phyloP scores from a whole-genome alignment of 2,113 vertebrate genomes.

The Xenopus borealis region DNA sequence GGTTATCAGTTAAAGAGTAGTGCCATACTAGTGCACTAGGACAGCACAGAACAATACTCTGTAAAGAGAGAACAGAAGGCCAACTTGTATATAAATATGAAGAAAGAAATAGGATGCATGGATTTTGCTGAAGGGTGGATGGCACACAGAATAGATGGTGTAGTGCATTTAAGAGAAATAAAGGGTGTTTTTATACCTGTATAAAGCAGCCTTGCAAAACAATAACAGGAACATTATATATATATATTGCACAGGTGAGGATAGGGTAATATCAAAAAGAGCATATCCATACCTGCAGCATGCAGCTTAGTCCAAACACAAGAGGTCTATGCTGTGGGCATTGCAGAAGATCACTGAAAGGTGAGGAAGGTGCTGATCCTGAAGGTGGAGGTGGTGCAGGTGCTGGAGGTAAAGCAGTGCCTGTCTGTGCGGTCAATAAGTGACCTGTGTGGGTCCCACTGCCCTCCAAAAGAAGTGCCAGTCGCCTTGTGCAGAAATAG shows the following conservation, averaged over 20 bases:
- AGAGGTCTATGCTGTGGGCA: slow-evolving; percentile 94
- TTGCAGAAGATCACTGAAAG: slow-evolving; percentile 91
- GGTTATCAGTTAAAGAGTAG: slow-evolving; percentile 94
- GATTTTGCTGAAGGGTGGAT: background rate
- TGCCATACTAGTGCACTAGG: slow-evolving; percentile 98
- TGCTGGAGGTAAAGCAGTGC: slow-evolving; percentile 79
- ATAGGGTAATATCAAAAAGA: no score
- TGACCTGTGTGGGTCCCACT: slow-evolving; percentile 84
- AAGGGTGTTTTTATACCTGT: no score
- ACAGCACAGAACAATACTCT: slow-evolving; percentile 96
- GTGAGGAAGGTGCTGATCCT: slow-evolving; percentile 80
- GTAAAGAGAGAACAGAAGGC: slow-evolving; percentile 41
- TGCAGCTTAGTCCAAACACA: slow-evolving; percentile 96
- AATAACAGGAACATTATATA: no score
- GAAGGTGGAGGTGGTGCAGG: slow-evolving; percentile 86
- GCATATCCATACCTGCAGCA: slow-evolving; percentile 80
- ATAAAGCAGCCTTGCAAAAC: no score
- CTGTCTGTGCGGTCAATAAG: slow-evolving; percentile 80
- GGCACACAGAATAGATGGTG: no score
- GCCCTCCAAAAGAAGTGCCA: slow-evolving; percentile 88
- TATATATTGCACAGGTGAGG: no score
- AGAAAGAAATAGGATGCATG: no score
- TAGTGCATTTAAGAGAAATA: no score
- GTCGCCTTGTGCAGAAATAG: slow-evolving; percentile 97
- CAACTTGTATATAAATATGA: no score